Evolutionary conservation across 2,797 vertebrate genomes (phyloP), one percentile per base, ranked within the genome.

Genomic region (Crax fasciolata): DNA sequence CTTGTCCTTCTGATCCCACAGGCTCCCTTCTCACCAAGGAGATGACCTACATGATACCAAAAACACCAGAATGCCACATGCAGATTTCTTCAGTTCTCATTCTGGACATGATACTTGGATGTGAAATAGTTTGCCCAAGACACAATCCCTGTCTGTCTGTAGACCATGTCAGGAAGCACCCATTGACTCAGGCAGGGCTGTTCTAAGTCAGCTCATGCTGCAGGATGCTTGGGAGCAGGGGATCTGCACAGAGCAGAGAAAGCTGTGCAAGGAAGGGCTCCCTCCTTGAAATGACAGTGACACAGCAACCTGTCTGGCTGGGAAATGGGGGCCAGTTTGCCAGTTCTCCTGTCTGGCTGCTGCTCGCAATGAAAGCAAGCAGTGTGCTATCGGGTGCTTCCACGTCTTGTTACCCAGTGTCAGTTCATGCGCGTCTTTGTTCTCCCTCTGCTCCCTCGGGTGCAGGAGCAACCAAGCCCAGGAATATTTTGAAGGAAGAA

Each of bases 361-460:
- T 67, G 84, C 84, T 84, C 24, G 10, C 72, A 93, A 94, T 78
- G 76, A 94, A 96, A 94, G 84, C 7, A 16, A 87, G 70, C 76
- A 25, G 1, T 0, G 2, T 32, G 73, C 91, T 75, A 89, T 87
- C 57, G 7, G 35, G 70, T 55, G 24, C 6, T 86, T 95, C 76
- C 19, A 95, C 85, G 93, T 87, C 88, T 95, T 84, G 38, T 89
- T 96, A 76, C 62, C 71, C 90, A 67, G 32, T 67, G 67, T 61
- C 62, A 76, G 75, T 41, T 84, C 82, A 58, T 71, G 65, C 0
- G 0, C 38, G 4, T 39, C 89, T 93, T 94, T 94, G 79, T 90
- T 88, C 82, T 84, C 46, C 20, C 61, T 68, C 88, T 72, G 87
- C 81, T 86, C 76, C 52, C 15, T 30, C 87, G 73, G 92, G 17